Base-by-base conservation (phyloP, 2,888 invertebrate species). In the Drosophila melanocephala region DNA sequence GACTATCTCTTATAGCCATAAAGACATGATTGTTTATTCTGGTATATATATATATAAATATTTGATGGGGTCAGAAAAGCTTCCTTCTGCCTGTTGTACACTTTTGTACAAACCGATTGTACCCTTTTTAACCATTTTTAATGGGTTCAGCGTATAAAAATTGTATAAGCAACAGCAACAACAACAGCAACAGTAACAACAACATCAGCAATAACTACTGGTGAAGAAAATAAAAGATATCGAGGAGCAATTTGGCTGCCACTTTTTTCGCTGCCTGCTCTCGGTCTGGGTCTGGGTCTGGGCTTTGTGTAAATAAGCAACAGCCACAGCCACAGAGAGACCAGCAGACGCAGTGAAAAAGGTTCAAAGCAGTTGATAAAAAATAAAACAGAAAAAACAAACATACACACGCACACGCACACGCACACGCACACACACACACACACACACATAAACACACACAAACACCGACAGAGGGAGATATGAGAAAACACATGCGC, bases 171-270 rank as follows among this genome's bases (percentile, higher is more conserved):
- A 60, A 58, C 57, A 60, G 66, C 52, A 59, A 62, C 65, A 44
- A 22, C 22, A 47, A 47, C 47, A 70, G 26, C 64, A 47, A 22
- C 47, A 47, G 4, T 0, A 44, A n/a, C 44, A 47, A 47, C 22
- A 47, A 47, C 47, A 47, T 26, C 28, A 68, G 33, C 67, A 47
- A 78, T 81, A 75, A 79, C 89, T 90, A 77, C 89, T 86, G 88
- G 72, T 66, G 51, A 73, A 83, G 83, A 85, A 90, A 88, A 86
- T 81, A 84, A 90, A 90, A 89, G 90, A 90, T 89, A 91, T 89
- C 88, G 88, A 88, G 88, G 81, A 88, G 91, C 88, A 91, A 89
- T 91, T 89, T 89, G 90, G 89, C 89, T 90, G 89, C 90, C 91
- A 90, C 79, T 91, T 85, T 86, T 87, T 86, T 79, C 67, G 75